Evolutionary conservation across 2,888 invertebrate species (phyloP), one percentile per base, ranked within the genome.

Genomic region (Deilephila elpenor): DNA sequence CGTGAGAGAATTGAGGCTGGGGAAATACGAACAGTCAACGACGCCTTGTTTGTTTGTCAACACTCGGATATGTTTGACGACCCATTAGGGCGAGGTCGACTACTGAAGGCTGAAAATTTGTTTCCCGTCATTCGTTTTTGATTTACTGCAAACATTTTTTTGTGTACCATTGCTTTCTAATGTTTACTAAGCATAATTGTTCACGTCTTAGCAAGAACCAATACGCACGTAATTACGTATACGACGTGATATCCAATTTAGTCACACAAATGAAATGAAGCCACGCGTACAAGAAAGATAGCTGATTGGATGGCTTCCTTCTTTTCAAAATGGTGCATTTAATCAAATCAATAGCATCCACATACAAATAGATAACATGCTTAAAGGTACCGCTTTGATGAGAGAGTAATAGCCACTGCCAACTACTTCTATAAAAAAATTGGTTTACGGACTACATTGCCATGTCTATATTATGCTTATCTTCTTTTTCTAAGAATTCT

Each of bases 11-110:
- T 72, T 25, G 59, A 56, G 59, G 74, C 73, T 67, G 75, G 77
- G 78, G 79, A 80, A 82, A 79, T 80, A 80, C 77, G 77, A 76
- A 73, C 64, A 72, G 76, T 76, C 80, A 77, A 79, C 79, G 78
- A 74, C 78, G 78, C 76, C 78, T 76, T 78, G 77, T 78, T 76
- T 80, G 79, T 82, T 82, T 83, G 82, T 84, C 77, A 90, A 89
- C 86, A 88, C 78, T 77, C 79, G 82, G 81, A 80, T 75, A 76
- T 91, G 90, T 93, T 92, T 92, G 89, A 84, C 84, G 80, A 89
- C 82, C 91, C 91, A 93, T 93, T 93, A 91, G 90, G 89, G 85
- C 89, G 86, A 85, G 88, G 85, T 82, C 86, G 80, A 78, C 78
- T 29, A 25, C 78, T 77, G 75, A 77, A 76, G 72, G 67, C 78